A percentile compares a stretch with the other conserved stretches of the same genome.
Conservation (phyloP, 2,888 invertebrate genomes). For the Deilephila porcellus region DNA sequence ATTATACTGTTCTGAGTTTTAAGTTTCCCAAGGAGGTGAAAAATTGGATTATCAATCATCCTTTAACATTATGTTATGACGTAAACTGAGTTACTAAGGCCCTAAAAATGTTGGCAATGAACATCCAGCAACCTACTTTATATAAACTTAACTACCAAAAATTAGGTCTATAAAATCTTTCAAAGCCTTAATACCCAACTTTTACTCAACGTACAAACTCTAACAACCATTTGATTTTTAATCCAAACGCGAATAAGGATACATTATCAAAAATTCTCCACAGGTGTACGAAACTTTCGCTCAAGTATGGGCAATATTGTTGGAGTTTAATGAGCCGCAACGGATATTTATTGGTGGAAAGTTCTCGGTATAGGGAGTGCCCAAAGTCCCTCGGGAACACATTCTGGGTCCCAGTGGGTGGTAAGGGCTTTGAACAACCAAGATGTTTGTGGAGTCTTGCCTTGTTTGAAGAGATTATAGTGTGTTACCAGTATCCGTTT, state of each 20-base stretch:
- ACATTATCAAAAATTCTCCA: slow-evolving; percentile 19
- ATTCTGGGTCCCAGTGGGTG: slow-evolving; percentile 26
- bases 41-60: too few relatives aligned
- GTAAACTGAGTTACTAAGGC: too few relatives aligned
- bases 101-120: too few relatives aligned
- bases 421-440: slow-evolving; percentile 36
- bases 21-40: too few relatives aligned
- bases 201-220: too few relatives aligned
- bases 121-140: too few relatives aligned
- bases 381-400: slow-evolving; percentile 8
- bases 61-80: too few relatives aligned
- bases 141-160: too few relatives aligned
- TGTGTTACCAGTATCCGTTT: slow-evolving; percentile 9
- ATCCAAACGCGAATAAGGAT: not conserved
- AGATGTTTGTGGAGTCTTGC: slow-evolving; percentile 19
- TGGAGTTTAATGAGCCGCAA: slow-evolving; percentile 56
- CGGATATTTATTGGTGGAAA: slow-evolving; percentile 45
- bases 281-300: slow-evolving; percentile 41
- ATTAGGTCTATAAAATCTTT: too few relatives aligned
- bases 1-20: too few relatives aligned
- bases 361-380: slow-evolving; percentile 39
- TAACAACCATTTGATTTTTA: not conserved
- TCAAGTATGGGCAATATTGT: slow-evolving; percentile 49
- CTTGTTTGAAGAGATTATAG: slow-evolving; percentile 28
- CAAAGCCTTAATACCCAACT: too few relatives aligned